Evolutionary conservation across 2,113 vertebrate genomes (phyloP).

Genomic region (Boulengeromyrus knoepffleri): DNA sequence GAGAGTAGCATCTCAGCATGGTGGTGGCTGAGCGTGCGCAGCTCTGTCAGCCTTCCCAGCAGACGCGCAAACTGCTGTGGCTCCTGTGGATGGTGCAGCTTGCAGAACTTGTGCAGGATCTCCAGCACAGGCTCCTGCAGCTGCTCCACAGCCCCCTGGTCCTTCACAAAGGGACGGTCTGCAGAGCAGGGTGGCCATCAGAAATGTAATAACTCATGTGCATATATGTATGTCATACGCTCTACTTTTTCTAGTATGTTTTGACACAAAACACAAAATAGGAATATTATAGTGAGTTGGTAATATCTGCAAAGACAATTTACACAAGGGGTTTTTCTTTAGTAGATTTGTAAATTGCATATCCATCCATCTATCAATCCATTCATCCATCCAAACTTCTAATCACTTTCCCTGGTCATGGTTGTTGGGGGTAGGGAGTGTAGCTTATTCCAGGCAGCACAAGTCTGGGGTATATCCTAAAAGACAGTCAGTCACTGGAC

Average conservation of each 20-base stretch:
- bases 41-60: slow-evolving; percentile 84
- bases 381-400: not conserved
- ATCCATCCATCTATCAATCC: not conserved
- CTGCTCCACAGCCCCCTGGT: slow-evolving; percentile 79
- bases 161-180: slow-evolving; percentile 90
- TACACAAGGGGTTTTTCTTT: not conserved
- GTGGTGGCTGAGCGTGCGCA: slow-evolving; percentile 91
- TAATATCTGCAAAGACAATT: not conserved
- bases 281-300: not conserved
- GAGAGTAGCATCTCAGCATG: slow-evolving; percentile 92
- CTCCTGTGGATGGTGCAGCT: slow-evolving; percentile 74
- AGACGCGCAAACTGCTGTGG: slow-evolving; percentile 94
- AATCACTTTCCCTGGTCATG: not conserved
- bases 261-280: not conserved
- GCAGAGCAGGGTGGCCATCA: not conserved
- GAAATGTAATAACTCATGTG: not conserved
- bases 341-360: not conserved
- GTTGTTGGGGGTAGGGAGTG: not conserved
- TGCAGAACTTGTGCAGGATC: slow-evolving; percentile 80
- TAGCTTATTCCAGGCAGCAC: not conserved
- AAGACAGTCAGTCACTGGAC: not conserved
- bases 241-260: not conserved
- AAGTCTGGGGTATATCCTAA: not conserved
- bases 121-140: slow-evolving; percentile 88
- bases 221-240: not conserved